These are phyloP conservation scores for Macrosteles quadrilineatus DNA, from an alignment of 1,140 invertebrate genomes.

Conservation along the genomic window DNA sequence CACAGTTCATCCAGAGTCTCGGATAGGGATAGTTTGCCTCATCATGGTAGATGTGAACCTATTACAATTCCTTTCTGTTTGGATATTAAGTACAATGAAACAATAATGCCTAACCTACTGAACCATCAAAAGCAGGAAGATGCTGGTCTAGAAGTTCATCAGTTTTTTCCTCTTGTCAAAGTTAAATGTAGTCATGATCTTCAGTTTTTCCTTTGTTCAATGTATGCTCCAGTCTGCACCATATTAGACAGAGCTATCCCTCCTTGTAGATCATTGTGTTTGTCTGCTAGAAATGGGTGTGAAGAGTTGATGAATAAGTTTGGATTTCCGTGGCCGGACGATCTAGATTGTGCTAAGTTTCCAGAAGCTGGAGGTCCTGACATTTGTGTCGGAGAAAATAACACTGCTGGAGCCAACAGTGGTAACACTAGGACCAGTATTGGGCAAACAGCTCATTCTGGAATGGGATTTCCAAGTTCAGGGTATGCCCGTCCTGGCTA, in stretches of 20 bases:
- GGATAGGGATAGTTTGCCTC: slow-evolving; percentile 52
- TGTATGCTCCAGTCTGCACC: slow-evolving; percentile 95
- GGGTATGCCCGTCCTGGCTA: background rate
- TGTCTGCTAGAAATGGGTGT: slow-evolving; percentile 85
- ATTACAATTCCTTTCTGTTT: slow-evolving; percentile 92
- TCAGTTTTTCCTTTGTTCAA: slow-evolving; percentile 93
- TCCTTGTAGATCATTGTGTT: slow-evolving; percentile 88
- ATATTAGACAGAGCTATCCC: slow-evolving; percentile 88
- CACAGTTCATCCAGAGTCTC: slow-evolving; percentile 29
- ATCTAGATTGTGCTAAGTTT: slow-evolving; percentile 88
- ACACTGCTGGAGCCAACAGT: slow-evolving; percentile 49
- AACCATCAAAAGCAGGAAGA: slow-evolving; percentile 94
- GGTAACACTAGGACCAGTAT: slow-evolving; percentile 13
- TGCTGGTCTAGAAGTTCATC: slow-evolving; percentile 89
- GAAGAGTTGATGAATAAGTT: slow-evolving; percentile 91
- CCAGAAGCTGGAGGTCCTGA: slow-evolving; percentile 67
- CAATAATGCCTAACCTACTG: slow-evolving; percentile 94
- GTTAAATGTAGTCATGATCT: slow-evolving; percentile 92
- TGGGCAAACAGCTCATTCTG: slow-evolving; percentile 4
- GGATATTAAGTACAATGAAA: slow-evolving; percentile 92
- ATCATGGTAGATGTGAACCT: slow-evolving; percentile 85
- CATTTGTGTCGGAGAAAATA: slow-evolving; percentile 88
- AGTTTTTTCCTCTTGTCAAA: slow-evolving; percentile 95
- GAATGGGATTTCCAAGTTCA: background rate
- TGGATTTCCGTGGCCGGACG: slow-evolving; percentile 92